Base-by-base conservation (phyloP, 2,113 vertebrate species). In the Ahaetulla prasina region DNA sequence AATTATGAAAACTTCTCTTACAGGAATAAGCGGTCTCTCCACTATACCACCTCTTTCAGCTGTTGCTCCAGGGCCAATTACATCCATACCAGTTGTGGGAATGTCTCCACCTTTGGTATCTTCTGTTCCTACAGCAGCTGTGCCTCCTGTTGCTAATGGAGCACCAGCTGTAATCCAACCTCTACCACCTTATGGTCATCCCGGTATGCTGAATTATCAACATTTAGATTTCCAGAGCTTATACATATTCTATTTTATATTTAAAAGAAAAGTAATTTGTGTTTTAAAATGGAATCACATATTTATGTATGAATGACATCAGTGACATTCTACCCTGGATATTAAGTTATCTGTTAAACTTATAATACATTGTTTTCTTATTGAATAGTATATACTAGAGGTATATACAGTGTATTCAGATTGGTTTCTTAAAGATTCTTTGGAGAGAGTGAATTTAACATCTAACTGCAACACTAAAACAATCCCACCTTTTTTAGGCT, bases 61-160 rank as follows among this genome's bases (percentile, higher is more conserved):
- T 4, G 98, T 99, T 92, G 98, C 99, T 95, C 98, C 99, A 1
- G 98, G 99, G 96, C 98, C 99, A 94, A 98, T 99, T 95, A 98
- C 98, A 22, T 97, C 99, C 89, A 98, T 99, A 84, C 98, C 99
- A 0, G 98, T 98, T 27, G 98, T 99, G 27, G 99, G 99, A 63
- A 98, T 99, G 97, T 99, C 99, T 57, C 99, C 99, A 27, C 98
- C 99, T 0, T 96, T 99, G 87, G 98, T 99, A 86, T 98, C 99
- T 8, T 98, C 99, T 6, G 98, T 98, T 84, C 98, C 98, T 27
- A 97, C 98, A 49, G 96, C 97, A 92, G 96, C 98, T 80, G 98
- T 98, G 93, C 98, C 98, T 90, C 98, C 99, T 55, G 96, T 99
- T 93, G 98, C 99, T 94, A 99, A 99, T 3, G 99, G 99, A 96